phyloP scores from a whole-genome alignment of 1,140 invertebrate species.

The Latrodectus geometricus region DNA sequence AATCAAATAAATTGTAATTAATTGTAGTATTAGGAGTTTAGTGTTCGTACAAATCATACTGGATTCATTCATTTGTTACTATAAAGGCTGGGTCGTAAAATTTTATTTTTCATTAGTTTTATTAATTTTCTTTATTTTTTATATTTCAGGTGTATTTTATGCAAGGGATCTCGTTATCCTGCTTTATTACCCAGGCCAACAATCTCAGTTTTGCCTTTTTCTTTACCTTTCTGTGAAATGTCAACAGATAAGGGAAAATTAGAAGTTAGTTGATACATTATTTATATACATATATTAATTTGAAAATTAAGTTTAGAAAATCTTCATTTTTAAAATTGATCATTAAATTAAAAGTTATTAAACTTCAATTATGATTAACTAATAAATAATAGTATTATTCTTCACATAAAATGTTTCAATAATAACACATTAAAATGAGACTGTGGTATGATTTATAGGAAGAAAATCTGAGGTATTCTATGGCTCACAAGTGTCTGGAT shows the following conservation, averaged over 20 bases:
- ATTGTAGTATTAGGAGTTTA: no score
- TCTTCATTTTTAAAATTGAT: no score
- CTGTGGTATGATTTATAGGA: constrained; percentile 48
- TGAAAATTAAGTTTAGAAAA: no score
- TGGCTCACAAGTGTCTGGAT: constrained; percentile 26
- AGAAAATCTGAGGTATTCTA: constrained; percentile 45
- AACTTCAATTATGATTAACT: not conserved
- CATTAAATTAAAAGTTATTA: no score
- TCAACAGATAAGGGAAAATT: constrained; percentile 83
- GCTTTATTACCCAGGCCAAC: constrained; percentile 86
- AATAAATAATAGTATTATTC: not conserved
- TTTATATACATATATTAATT: no score
- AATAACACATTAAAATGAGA: not conserved
- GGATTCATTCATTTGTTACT: not conserved
- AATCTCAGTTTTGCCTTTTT: constrained; percentile 75
- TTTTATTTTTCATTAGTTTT: not conserved
- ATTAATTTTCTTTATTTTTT: not conserved
- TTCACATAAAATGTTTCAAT: not conserved
- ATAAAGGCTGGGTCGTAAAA: not conserved
- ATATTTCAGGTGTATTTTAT: constrained; percentile 78
- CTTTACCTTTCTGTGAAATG: constrained; percentile 85
- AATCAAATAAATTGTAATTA: no score
- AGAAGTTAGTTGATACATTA: constrained; percentile 74
- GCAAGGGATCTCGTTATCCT: constrained; percentile 89
- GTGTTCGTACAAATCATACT: no score